phyloP scores from a whole-genome alignment of 2,888 invertebrate species.

The Acrobasis suavella region DNA sequence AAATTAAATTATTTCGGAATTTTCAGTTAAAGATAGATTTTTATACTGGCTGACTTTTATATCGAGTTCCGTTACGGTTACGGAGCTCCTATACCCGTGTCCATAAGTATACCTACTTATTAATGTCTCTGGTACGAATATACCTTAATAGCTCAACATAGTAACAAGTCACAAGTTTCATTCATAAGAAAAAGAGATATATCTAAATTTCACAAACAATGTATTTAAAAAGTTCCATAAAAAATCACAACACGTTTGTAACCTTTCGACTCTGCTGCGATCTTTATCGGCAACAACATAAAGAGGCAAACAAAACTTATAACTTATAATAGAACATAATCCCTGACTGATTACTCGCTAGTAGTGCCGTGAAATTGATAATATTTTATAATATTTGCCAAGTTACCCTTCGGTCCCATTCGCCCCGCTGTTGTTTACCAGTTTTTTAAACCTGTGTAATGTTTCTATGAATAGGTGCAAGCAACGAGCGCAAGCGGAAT shows the following conservation, averaged over 20 bases:
- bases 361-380: constrained; percentile 67
- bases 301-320: constrained; percentile 31
- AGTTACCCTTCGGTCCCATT: constrained; percentile 55
- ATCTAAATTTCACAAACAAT: background rate
- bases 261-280: constrained; percentile 18
- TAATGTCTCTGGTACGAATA: too few species aligned
- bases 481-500: constrained; percentile 29
- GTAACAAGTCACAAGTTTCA: background rate
- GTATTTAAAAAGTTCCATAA: background rate
- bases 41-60: too few species aligned
- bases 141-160: too few species aligned
- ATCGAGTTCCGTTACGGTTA: too few species aligned
- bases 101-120: too few species aligned
- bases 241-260: constrained; percentile 28
- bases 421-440: constrained; percentile 49
- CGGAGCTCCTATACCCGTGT: too few species aligned
- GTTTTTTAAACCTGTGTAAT: constrained; percentile 45
- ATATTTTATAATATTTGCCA: constrained; percentile 70
- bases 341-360: constrained; percentile 40
- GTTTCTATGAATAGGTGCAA: constrained; percentile 33
- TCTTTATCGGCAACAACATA: constrained; percentile 9
- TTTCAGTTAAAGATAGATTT: too few species aligned
- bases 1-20: too few species aligned
- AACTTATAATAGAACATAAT: constrained; percentile 34
- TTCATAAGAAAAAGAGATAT: background rate